These are phyloP conservation scores for Actinopyga echinites DNA, from an alignment of 53 echinoderm and acorn worm genomes.

Conservation along the genomic window DNA sequence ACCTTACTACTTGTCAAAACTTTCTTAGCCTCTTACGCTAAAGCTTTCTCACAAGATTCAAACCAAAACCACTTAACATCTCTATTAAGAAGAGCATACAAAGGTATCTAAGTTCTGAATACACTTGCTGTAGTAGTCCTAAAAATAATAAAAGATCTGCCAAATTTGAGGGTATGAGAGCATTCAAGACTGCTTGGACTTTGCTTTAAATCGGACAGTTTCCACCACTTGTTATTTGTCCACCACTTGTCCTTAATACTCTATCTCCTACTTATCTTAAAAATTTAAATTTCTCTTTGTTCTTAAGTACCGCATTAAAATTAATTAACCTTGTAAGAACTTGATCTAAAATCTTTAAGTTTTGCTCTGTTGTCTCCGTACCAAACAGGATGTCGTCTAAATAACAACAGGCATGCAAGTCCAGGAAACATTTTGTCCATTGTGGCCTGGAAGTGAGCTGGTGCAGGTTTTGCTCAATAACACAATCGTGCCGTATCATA, in stretches of 20 bases:
- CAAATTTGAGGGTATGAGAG: background rate
- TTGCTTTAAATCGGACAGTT: no score
- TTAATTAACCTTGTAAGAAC: no score
- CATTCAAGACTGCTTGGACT: no score
- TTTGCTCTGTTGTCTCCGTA: no score
- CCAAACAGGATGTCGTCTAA: slow-evolving; percentile 23
- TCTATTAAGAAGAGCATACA: slow-evolving; percentile 44
- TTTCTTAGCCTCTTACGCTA: slow-evolving; percentile 45
- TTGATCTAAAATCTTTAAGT: no score
- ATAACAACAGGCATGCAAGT: background rate
- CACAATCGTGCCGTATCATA: background rate
- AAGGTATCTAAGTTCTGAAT: slow-evolving; percentile 51
- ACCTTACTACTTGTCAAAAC: slow-evolving; percentile 15
- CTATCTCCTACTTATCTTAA: no score
- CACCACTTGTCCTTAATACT: no score
- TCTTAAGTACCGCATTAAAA: no score
- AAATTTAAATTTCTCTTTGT: no score
- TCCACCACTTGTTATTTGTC: no score
- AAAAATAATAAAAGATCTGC: slow-evolving; percentile 54
- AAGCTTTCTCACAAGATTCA: slow-evolving; percentile 52
- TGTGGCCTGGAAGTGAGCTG: slow-evolving; percentile 14
- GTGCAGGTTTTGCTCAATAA: slow-evolving; percentile 20
- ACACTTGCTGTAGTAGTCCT: slow-evolving; percentile 67
- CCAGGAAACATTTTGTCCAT: slow-evolving; percentile 10
- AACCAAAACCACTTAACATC: slow-evolving; percentile 53